phyloP scores from a whole-genome alignment of 2,113 vertebrate genomes.

The Orcinus orca region DNA sequence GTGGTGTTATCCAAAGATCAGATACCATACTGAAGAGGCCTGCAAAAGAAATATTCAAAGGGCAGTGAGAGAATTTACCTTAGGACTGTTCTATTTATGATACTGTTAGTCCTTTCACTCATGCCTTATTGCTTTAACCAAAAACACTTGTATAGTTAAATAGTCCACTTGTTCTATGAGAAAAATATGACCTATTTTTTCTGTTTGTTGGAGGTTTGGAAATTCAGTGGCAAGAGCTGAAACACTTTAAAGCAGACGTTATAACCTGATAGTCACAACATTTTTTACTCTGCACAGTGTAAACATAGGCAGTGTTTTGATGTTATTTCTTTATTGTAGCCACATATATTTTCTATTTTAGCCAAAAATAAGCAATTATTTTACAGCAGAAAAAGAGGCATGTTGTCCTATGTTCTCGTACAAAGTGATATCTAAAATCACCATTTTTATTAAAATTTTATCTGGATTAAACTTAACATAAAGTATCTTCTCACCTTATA shows the following conservation, averaged over 20 bases:
- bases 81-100: neutral
- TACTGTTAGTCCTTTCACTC: neutral
- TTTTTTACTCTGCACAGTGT: neutral
- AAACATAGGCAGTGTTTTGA: neutral
- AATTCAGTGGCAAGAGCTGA: neutral
- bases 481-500: neutral
- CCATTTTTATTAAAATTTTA: neutral
- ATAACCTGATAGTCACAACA: neutral
- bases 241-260: neutral
- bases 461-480: neutral
- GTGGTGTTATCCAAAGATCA: neutral
- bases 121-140: neutral
- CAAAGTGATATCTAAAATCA: neutral
- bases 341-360: neutral
- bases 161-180: neutral
- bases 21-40: neutral
- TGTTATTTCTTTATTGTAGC: neutral
- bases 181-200: neutral
- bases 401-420: neutral
- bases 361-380: neutral
- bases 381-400: neutral
- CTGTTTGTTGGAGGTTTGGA: neutral
- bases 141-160: neutral
- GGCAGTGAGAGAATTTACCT: neutral
- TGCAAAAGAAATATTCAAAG: neutral